Evolutionary conservation across 1,140 invertebrate genomes (phyloP), one percentile per base, ranked within the genome.

Genomic region (Araneus ventricosus): DNA sequence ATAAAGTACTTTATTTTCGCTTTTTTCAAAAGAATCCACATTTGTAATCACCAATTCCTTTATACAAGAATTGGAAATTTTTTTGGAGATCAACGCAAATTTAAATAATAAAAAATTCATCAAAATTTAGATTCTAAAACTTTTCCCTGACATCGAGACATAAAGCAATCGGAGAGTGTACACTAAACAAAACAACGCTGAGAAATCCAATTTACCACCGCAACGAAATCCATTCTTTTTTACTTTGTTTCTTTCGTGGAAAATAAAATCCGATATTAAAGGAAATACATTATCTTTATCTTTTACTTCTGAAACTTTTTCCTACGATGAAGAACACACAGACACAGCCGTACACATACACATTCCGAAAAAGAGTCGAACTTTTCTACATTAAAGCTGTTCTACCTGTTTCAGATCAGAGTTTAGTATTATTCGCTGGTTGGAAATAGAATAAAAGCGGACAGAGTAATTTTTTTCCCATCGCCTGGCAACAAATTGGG

Each of bases 401-500:
- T 57, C 20, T 85, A 85, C 82, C 82, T 85, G 82, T 57, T n/a
- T 85, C 45, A 17, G 37, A 41, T 80, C 20, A 57, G 27, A 85
- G 7, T 85, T 85, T 85, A 85, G 39, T 57, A 45, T 85, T 34
- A 85, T 85, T 85, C 45, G 7, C 30, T 57, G 27, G 27, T 24
- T 8, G 30, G 10, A 57, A 85, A 85, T 85, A 85, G 30, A 85
- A 57, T 57, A 57, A 59, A 52, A 39, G 82, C 17, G 45, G 82
- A 30, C n/a, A 27, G 45, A 57, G 82, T 85, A 27, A 57, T 57
- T 85, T 59, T 57, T 67, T 67, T 30, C 20, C 82, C 41, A 57
- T 85, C 24, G 41, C 45, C 45, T 20, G 6, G 82, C 45, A 85
- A 85, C 82, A 85, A 85, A 85, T 85, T 85, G 82, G 41, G 82